These are phyloP conservation scores for Cliona cf. orientalis DNA, from an alignment of 37 sponge, comb jelly and placozoan genomes.

Conservation along the genomic window DNA sequence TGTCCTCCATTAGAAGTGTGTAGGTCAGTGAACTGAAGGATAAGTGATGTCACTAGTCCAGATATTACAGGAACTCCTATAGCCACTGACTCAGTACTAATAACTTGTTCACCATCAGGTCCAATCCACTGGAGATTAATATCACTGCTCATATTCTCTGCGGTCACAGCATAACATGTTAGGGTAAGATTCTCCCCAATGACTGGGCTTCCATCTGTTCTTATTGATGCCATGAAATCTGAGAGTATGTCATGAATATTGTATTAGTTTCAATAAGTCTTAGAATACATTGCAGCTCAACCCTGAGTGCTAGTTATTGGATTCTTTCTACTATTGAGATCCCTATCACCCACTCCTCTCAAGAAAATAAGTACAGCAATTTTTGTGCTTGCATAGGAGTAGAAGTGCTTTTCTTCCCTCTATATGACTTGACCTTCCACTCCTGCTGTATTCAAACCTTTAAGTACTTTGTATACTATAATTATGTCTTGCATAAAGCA, in stretches of 20 bases:
- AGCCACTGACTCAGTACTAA: neutral
- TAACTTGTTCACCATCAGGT: neutral
- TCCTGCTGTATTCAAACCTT: too few relatives aligned
- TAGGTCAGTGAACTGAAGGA: neutral
- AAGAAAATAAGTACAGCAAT: neutral
- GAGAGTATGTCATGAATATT: too few relatives aligned
- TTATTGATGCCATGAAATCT: constrained; percentile 17
- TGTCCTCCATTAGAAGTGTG: constrained; percentile 12
- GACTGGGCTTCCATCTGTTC: neutral
- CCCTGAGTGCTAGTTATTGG: too few relatives aligned
- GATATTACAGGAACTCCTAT: neutral
- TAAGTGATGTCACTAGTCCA: neutral
- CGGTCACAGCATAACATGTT: neutral
- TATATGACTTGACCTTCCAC: too few relatives aligned
- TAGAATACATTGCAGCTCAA: too few relatives aligned
- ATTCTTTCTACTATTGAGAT: too few relatives aligned
- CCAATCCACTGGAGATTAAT: constrained; percentile 8
- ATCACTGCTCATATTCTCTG: neutral
- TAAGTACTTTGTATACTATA: too few relatives aligned
- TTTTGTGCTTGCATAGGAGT: too few relatives aligned
- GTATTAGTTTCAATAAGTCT: too few relatives aligned
- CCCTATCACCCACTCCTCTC: too few relatives aligned
- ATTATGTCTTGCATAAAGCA: too few relatives aligned
- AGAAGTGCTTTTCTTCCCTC: too few relatives aligned
- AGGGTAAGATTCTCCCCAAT: neutral